Conservation (phyloP, 1,140 invertebrate genomes). For the Drosophila yakuba region DNA sequence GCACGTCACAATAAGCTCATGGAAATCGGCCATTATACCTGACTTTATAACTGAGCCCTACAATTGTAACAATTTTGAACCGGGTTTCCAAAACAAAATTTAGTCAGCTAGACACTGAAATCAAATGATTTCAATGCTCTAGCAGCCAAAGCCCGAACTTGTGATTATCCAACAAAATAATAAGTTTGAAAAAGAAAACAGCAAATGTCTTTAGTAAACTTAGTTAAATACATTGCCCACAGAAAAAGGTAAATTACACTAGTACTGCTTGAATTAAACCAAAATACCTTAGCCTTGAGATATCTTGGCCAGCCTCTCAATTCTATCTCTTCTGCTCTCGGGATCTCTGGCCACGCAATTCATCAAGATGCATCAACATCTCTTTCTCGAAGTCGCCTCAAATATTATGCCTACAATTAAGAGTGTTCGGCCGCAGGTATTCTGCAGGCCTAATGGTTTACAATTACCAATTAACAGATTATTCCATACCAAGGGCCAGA, state of each 20-base stretch:
- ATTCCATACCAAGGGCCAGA: conserved; percentile 24
- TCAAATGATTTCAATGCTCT: neutral
- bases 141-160: neutral
- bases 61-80: conserved; percentile 10
- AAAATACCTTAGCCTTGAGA: neutral
- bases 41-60: neutral
- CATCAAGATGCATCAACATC: conserved; percentile 25
- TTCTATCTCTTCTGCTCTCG: neutral
- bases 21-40: conserved; percentile 36
- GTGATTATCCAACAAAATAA: neutral
- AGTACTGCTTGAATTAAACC: neutral
- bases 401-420: conserved; percentile 51
- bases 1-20: conserved; percentile 30
- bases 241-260: conserved; percentile 5
- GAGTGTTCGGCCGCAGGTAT: conserved; percentile 47
- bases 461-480: conserved; percentile 76
- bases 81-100: neutral
- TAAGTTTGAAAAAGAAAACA: neutral
- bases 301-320: neutral
- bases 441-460: conserved; percentile 35
- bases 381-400: conserved; percentile 17
- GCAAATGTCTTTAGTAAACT: neutral
- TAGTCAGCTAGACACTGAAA: conserved; percentile 14
- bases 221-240: neutral
- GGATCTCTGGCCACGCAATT: conserved; percentile 3